Evolutionary conservation across 2,113 vertebrate species (phyloP).

Genomic region (Lophius piscatorius): DNA sequence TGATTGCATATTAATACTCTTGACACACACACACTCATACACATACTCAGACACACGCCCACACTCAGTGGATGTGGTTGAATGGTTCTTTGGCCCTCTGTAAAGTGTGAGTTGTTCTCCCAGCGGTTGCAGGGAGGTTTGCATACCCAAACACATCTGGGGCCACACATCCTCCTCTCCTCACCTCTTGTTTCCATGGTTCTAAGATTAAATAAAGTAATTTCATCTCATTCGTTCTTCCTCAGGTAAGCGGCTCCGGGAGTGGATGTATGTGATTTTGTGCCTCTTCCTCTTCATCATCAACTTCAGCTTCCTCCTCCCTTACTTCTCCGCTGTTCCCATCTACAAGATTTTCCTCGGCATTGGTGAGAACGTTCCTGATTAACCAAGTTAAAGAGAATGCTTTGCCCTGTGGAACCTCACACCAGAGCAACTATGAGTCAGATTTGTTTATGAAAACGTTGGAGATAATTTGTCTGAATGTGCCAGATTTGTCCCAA

Average conservation of each 20-base stretch:
- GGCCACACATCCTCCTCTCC: not conserved
- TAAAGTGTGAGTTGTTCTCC: constrained; percentile 45
- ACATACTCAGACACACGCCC: constrained; percentile 10
- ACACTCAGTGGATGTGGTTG: constrained; percentile 8
- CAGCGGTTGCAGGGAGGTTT: constrained; percentile 16
- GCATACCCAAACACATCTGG: no score
- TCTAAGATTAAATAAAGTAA: no score
- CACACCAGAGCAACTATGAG: no score
- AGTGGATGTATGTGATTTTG: constrained; percentile 75
- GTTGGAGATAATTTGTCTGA: no score
- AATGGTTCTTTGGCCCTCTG: constrained; percentile 51
- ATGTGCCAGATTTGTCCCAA: no score
- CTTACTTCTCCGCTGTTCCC: constrained; percentile 74
- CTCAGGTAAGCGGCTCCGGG: constrained; percentile 71
- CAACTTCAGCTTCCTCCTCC: constrained; percentile 74
- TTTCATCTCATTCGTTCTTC: not conserved
- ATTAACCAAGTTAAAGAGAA: no score
- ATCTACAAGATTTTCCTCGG: constrained; percentile 75
- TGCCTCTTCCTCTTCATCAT: constrained; percentile 73
- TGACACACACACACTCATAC: constrained; percentile 46
- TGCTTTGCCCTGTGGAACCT: no score
- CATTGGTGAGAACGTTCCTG: constrained; percentile 47
- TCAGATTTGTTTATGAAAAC: no score
- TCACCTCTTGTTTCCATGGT: not conserved
- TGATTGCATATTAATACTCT: constrained; percentile 67